Evolutionary conservation across 2,888 invertebrate genomes (phyloP).

Genomic region (Ormyrus labotus): DNA sequence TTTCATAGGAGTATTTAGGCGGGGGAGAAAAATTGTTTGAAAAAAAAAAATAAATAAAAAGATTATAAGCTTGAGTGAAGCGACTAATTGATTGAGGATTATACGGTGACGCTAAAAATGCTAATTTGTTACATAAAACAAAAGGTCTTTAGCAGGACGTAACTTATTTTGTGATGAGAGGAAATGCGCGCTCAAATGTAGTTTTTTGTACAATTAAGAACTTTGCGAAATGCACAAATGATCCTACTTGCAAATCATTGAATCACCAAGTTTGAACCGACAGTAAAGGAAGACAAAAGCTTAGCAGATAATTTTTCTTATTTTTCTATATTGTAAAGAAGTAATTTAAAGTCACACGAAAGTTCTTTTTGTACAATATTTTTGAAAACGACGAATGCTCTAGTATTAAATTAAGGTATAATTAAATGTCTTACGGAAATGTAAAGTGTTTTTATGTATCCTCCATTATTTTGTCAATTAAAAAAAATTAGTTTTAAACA

Average conservation of each 20-base stretch:
- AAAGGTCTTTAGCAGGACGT: neutral
- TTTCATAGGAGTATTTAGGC: neutral
- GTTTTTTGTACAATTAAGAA: slow-evolving; percentile 30
- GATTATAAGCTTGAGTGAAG: slow-evolving; percentile 2
- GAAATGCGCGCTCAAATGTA: neutral
- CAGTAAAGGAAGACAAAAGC: neutral
- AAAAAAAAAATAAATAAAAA: neutral
- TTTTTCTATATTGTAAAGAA: slow-evolving; percentile 22
- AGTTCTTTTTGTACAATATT: slow-evolving; percentile 40
- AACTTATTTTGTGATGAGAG: slow-evolving; percentile 23
- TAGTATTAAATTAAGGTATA: slow-evolving; percentile 8
- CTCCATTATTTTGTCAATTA: neutral
- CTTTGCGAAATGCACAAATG: slow-evolving; percentile 22
- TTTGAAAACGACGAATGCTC: slow-evolving; percentile 22
- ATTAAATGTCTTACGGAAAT: slow-evolving; percentile 22
- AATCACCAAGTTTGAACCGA: neutral
- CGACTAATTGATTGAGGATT: neutral
- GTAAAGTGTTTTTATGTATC: neutral
- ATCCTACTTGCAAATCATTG: slow-evolving; percentile 12
- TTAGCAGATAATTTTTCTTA: slow-evolving; percentile 9
- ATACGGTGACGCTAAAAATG: neutral
- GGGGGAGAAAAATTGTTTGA: neutral
- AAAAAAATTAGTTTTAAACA: neutral
- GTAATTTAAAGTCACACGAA: neutral
- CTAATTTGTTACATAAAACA: neutral